These are phyloP conservation scores for Centropristis striata DNA, from an alignment of 2,113 vertebrate species.

Conservation along the genomic window DNA sequence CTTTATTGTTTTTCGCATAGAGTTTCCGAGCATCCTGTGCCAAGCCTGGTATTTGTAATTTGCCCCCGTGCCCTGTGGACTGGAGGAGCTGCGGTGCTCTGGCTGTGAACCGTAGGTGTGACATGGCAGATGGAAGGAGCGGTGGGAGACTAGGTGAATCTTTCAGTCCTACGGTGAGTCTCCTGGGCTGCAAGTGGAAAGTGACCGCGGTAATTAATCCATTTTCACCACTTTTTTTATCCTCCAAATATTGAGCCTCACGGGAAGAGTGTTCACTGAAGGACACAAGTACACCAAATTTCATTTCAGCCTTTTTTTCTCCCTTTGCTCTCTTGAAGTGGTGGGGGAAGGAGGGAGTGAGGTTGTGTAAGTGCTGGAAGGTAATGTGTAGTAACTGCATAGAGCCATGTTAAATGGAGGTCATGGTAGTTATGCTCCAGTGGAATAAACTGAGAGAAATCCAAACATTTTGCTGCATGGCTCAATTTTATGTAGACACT, in stretches of 20 bases:
- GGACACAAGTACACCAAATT: conserved; percentile 62
- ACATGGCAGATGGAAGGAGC: conserved; percentile 82
- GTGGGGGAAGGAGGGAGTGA: background rate
- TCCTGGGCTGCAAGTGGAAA: conserved; percentile 74
- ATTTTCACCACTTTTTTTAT: conserved; percentile 71
- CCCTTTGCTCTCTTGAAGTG: conserved; percentile 21
- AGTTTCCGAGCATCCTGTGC: conserved; percentile 47
- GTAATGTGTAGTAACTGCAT: conserved; percentile 30
- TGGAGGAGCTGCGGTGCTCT: conserved; percentile 12
- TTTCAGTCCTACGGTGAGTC: conserved; percentile 67
- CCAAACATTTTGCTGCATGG: conserved; percentile 37
- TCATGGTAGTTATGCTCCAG: conserved; percentile 23
- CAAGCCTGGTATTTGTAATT: conserved; percentile 64
- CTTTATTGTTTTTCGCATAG: conserved; percentile 65
- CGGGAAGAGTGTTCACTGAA: conserved; percentile 60
- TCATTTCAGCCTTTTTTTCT: conserved; percentile 33
- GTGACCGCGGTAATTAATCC: conserved; percentile 81
- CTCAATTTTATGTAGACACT: conserved; percentile 27
- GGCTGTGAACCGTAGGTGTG: conserved; percentile 63
- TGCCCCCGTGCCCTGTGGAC: conserved; percentile 53
- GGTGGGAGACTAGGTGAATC: conserved; percentile 75
- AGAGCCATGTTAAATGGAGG: conserved; percentile 46
- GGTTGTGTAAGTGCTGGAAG: conserved; percentile 11
- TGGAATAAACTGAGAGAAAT: conserved; percentile 29
- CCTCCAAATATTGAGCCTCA: conserved; percentile 63